Conservation (phyloP, 2,797 vertebrate genomes). For the Intellagama lesueurii region DNA sequence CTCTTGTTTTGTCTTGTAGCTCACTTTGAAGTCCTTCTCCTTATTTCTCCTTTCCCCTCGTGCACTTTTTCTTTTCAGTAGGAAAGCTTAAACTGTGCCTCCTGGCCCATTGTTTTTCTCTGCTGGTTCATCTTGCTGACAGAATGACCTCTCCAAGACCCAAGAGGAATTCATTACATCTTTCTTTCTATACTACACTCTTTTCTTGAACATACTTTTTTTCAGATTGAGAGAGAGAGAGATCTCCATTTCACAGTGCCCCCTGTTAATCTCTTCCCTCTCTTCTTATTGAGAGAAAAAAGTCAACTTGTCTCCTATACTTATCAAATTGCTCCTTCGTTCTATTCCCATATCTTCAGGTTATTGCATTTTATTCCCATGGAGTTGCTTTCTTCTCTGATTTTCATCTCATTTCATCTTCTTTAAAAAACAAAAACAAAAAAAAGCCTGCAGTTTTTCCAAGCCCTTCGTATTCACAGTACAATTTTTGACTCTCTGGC, state of each 20-base stretch:
- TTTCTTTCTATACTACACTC: slow-evolving; percentile 23
- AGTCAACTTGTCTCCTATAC: slow-evolving; percentile 42
- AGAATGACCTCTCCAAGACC: neutral
- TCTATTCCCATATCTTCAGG: slow-evolving; percentile 34
- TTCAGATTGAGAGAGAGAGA: neutral
- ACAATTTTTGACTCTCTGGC: neutral
- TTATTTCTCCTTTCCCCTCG: slow-evolving; percentile 24
- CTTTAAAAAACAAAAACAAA: slow-evolving; percentile 5
- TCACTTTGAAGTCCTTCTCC: neutral
- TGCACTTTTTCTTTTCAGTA: neutral
- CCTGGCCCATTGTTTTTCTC: slow-evolving; percentile 29
- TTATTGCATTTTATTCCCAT: slow-evolving; percentile 43
- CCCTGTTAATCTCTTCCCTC: slow-evolving; percentile 48
- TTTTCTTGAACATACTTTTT: slow-evolving; percentile 21
- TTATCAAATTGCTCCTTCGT: slow-evolving; percentile 31
- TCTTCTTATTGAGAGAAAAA: slow-evolving; percentile 52
- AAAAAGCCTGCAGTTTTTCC: slow-evolving; percentile 5
- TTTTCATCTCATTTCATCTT: slow-evolving; percentile 61
- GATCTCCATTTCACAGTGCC: slow-evolving; percentile 18
- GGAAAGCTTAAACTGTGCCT: neutral
- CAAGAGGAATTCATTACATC: slow-evolving; percentile 34
- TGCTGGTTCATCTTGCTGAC: neutral
- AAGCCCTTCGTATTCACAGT: slow-evolving; percentile 15
- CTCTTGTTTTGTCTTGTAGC: neutral
- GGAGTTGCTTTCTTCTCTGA: slow-evolving; percentile 28